A percentile compares a stretch with the other conserved stretches of the same genome.
These are phyloP conservation scores for Acronicta psi DNA, from an alignment of 2,888 invertebrate species.

Conservation along the genomic window DNA sequence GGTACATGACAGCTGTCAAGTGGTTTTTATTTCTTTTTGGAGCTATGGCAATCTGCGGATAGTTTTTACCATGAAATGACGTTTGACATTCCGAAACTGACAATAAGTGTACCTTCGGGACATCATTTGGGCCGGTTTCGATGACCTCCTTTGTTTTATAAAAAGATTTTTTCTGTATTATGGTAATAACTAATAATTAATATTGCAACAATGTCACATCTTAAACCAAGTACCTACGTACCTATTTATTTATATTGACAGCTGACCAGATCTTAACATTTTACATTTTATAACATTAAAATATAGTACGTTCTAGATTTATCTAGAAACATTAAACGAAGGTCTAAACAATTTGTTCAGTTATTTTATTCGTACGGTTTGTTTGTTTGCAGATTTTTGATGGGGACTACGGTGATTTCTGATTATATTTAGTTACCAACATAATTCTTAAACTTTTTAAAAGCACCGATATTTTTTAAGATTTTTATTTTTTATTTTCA, in stretches of 20 bases:
- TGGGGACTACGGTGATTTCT: constrained; percentile 59
- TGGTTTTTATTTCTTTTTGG: too few relatives aligned
- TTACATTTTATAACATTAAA: neutral
- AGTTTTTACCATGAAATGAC: too few relatives aligned
- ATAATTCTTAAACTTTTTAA: constrained; percentile 47
- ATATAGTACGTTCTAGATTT: neutral
- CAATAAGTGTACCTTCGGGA: too few relatives aligned
- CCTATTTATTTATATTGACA: constrained; percentile 1
- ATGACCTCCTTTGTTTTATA: too few relatives aligned
- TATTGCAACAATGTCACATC: too few relatives aligned
- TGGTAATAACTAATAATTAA: too few relatives aligned
- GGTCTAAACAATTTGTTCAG: neutral
- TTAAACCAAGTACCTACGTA: too few relatives aligned
- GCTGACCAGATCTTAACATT: constrained; percentile 33
- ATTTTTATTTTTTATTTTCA: constrained; percentile 54
- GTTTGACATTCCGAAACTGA: too few relatives aligned
- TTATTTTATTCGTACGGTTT: constrained; percentile 49
- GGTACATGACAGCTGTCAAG: too few relatives aligned
- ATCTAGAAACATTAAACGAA: neutral
- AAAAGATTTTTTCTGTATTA: too few relatives aligned
- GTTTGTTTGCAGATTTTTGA: constrained; percentile 83
- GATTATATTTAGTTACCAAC: constrained; percentile 72
- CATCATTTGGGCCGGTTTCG: too few relatives aligned
- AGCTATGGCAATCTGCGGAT: too few relatives aligned
- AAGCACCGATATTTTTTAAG: constrained; percentile 57